A percentile compares a stretch with the other conserved stretches of the same genome.
Conservation (phyloP, 1,140 invertebrate genomes). For the Drosophila ercepeae region DNA sequence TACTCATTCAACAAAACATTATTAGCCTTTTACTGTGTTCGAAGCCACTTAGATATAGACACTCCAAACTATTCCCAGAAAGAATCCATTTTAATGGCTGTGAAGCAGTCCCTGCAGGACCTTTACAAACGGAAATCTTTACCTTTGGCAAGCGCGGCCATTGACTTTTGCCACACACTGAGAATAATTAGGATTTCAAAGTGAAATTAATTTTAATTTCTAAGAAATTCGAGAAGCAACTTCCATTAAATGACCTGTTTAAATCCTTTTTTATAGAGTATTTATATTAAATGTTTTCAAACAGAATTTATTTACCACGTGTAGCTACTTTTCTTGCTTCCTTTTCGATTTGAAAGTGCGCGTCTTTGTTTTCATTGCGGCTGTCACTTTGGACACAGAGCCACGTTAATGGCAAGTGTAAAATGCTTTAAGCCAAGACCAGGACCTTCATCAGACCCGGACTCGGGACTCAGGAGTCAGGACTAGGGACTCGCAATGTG, state of each 20-base stretch:
- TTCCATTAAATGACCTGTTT: neutral
- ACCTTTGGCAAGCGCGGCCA: slow-evolving; percentile 19
- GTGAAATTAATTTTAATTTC: too few species aligned
- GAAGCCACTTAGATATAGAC: slow-evolving; percentile 47
- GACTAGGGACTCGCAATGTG: slow-evolving; percentile 20
- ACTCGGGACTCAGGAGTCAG: slow-evolving; percentile 41
- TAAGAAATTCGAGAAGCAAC: neutral
- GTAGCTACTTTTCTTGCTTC: neutral
- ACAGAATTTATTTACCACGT: too few species aligned
- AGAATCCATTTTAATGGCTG: slow-evolving; percentile 78
- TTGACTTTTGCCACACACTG: slow-evolving; percentile 58
- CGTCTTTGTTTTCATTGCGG: slow-evolving; percentile 80
- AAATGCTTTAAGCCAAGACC: slow-evolving; percentile 76
- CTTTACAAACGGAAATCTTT: slow-evolving; percentile 50
- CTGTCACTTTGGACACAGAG: slow-evolving; percentile 74
- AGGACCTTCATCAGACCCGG: slow-evolving; percentile 40
- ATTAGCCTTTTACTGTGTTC: slow-evolving; percentile 1
- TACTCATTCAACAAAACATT: neutral
- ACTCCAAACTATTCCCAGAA: slow-evolving; percentile 43
- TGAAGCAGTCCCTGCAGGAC: slow-evolving; percentile 26
- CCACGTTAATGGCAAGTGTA: slow-evolving; percentile 81
- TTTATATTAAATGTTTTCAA: neutral
- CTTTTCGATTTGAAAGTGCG: slow-evolving; percentile 27
- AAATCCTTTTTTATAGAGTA: neutral
- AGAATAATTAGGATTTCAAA: neutral